A percentile compares a stretch with the other conserved stretches of the same genome.
Conservation (phyloP, 1,140 invertebrate species). For the Diorhabda elongata region DNA sequence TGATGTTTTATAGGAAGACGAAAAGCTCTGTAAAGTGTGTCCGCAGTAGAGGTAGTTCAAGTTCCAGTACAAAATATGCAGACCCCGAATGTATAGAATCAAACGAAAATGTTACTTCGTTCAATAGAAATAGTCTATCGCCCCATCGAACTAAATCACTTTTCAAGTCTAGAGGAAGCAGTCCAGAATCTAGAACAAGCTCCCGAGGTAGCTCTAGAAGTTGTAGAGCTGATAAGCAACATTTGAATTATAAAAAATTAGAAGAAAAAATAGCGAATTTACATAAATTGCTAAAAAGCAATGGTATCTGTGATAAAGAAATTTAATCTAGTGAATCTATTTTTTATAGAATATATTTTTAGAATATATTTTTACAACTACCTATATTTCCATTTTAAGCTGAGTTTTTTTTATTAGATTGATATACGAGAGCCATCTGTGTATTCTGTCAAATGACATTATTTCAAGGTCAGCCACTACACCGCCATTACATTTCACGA, state of each 20-base stretch:
- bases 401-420: no score
- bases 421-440: no score
- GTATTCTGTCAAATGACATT: no score
- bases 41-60: constrained; percentile 28
- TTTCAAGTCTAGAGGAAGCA: constrained; percentile 7
- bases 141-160: constrained; percentile 9
- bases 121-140: constrained; percentile 4
- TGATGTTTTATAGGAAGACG: constrained; percentile 7
- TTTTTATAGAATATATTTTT: constrained; percentile 1
- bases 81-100: constrained; percentile 21
- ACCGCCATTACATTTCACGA: no score
- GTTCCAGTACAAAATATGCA: constrained; percentile 27
- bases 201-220: constrained; percentile 23
- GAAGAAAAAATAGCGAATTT: constrained; percentile 30
- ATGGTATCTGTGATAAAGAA: constrained; percentile 12
- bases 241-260: constrained; percentile 26
- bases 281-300: constrained; percentile 27
- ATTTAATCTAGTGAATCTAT: background rate
- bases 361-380: background rate
- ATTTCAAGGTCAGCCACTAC: no score
- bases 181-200: constrained; percentile 22
- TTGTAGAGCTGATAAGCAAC: constrained; percentile 13
- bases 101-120: background rate
- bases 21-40: constrained; percentile 21
- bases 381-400: no score